These are phyloP conservation scores for Scaptomyza montana DNA, from an alignment of 1,140 invertebrate genomes.

Conservation along the genomic window DNA sequence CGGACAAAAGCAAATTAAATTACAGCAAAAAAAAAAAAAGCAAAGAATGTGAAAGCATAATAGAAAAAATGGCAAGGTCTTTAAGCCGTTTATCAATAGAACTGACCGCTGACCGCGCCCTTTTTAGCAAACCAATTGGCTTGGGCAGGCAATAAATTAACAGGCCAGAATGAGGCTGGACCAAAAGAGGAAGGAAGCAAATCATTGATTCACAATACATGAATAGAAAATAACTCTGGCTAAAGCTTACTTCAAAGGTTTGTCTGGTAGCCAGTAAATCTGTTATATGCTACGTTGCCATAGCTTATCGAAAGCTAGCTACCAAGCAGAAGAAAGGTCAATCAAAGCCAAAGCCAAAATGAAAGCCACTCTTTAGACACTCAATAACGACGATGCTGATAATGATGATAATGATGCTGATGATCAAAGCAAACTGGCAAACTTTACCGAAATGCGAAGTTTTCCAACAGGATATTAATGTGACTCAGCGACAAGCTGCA, in stretches of 20 bases:
- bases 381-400: not conserved
- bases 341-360: slow-evolving; percentile 25
- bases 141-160: slow-evolving; percentile 67
- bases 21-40: slow-evolving; percentile 1
- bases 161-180: slow-evolving; percentile 35
- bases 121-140: slow-evolving; percentile 28
- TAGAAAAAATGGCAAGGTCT: not conserved
- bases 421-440: slow-evolving; percentile 16
- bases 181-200: slow-evolving; percentile 9
- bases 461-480: slow-evolving; percentile 28
- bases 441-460: slow-evolving; percentile 8
- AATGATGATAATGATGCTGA: not conserved
- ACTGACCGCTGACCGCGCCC: slow-evolving; percentile 32
- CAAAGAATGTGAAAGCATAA: too few relatives aligned
- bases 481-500: slow-evolving; percentile 20
- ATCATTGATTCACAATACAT: slow-evolving; percentile 4
- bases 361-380: slow-evolving; percentile 4
- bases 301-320: slow-evolving; percentile 22
- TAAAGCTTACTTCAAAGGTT: slow-evolving; percentile 65
- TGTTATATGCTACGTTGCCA: slow-evolving; percentile 20
- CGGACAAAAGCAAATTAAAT: slow-evolving; percentile 30
- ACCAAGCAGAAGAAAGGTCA: slow-evolving; percentile 19
- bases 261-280: slow-evolving; percentile 30
- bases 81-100: slow-evolving; percentile 62
- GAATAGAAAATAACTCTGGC: slow-evolving; percentile 7